Base-by-base conservation (phyloP, 2,888 invertebrate species). In the Pseudeuparius sepicola region DNA sequence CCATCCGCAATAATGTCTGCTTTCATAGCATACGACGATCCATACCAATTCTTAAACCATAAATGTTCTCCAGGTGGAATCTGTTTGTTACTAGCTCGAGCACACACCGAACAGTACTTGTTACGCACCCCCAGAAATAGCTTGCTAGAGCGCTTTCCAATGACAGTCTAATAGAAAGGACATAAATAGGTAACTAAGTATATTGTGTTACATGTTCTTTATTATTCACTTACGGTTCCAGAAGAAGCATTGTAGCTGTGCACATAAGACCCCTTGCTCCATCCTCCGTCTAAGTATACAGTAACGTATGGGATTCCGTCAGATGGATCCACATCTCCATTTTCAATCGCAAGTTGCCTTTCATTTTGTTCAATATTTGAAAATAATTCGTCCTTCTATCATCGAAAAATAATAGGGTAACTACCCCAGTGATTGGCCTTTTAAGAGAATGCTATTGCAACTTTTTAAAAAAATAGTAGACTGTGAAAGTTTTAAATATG, bases 271-370 rank as follows among this genome's bases (percentile, higher is more conserved):
- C 43, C 10, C 34, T 44, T 48, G 20, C 43, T 43, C 47, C 47
- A 47, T 9, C 46, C 46, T 1, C 48, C 48, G 39, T 49, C 46
- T 4, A 46, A 31, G 34, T 45, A 42, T 1, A 47, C 49, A 16
- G 42, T 47, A 15, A 36, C 31, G 24, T 17, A 24, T 5, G 36
- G 24, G n/a, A n/a, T n/a, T 5, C 14, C 9, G 20, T 27, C 17
- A 9, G 12, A 14, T 11, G 15, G n/a, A 16, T 23, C 23, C 2
- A 36, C 11, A 17, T 36, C 30, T 1, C 28, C 26, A n/a, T 16
- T 11, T 7, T 2, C 24, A 4, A 27, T 4, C 4, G 34, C 27
- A 11, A 34, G 3, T 10, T 26, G 12, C 2, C 14, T 10, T 29
- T 29, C 35, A 15, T 35, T 13, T 4, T n/a, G n/a, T n/a, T n/a